phyloP scores from a whole-genome alignment of 1,140 invertebrate species.

The Magallana angulata region DNA sequence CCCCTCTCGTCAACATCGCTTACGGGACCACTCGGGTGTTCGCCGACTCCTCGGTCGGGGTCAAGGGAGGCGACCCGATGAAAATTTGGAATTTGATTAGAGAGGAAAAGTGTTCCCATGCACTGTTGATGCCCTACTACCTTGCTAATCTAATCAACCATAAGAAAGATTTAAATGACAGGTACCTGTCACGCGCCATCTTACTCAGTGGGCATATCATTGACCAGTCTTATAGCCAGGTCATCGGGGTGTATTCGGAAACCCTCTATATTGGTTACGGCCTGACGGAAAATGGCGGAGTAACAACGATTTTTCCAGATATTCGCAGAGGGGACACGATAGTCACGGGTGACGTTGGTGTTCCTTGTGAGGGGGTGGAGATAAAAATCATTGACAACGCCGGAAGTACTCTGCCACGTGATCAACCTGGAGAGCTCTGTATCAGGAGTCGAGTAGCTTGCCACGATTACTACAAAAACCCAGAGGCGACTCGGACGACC shows the following conservation, averaged over 20 bases:
- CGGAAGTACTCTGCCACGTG: neutral
- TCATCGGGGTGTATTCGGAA: slow-evolving; percentile 39
- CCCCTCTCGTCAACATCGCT: neutral
- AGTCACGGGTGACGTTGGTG: slow-evolving; percentile 28
- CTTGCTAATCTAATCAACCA: neutral
- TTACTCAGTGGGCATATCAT: neutral
- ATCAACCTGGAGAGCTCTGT: neutral
- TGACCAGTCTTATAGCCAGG: neutral
- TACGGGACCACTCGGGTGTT: slow-evolving; percentile 13
- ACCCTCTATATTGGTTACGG: slow-evolving; percentile 8
- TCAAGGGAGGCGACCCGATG: neutral
- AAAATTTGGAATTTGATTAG: slow-evolving; percentile 22
- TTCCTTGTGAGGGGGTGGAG: slow-evolving; percentile 31
- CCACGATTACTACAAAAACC: slow-evolving; percentile 23
- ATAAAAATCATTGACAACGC: slow-evolving; percentile 39
- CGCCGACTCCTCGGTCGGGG: neutral
- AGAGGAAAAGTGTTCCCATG: slow-evolving; percentile 6
- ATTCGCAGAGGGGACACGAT: neutral
- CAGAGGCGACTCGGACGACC: neutral
- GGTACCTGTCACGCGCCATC: neutral
- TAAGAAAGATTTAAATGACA: neutral
- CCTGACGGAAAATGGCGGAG: neutral
- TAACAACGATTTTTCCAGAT: neutral
- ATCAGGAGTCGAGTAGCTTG: slow-evolving; percentile 24
- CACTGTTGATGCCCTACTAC: neutral